A percentile compares a stretch with the other conserved stretches of the same genome.
Conservation (phyloP, 2,113 vertebrate genomes). For the Corvus moneduloides region DNA sequence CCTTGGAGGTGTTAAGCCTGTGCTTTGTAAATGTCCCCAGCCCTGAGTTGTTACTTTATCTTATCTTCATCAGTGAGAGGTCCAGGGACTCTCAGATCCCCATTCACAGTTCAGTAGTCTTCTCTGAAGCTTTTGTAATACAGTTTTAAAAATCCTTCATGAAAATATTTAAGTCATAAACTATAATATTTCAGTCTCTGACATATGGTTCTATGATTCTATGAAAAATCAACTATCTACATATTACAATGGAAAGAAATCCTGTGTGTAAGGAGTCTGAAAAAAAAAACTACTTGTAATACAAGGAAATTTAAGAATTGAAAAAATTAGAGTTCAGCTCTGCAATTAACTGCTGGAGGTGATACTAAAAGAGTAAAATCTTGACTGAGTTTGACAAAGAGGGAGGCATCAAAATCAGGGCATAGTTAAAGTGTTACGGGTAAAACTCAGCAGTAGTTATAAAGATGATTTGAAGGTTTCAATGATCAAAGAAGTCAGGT, state of each 20-base stretch:
- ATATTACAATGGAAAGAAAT: background rate
- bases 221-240: background rate
- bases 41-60: background rate
- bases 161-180: background rate
- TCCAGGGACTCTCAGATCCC: background rate
- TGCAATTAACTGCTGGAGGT: background rate
- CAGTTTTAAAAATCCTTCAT: background rate
- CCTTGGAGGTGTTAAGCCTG: background rate
- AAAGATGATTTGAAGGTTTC: background rate
- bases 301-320: background rate
- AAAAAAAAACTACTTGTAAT: background rate
- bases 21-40: background rate
- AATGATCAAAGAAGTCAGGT: background rate
- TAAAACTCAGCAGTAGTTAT: background rate
- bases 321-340: background rate
- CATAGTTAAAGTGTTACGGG: accelerated
- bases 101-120: background rate
- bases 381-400: background rate
- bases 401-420: background rate
- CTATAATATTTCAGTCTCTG: background rate
- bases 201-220: background rate
- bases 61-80: background rate
- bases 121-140: background rate
- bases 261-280: background rate
- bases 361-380: background rate